Conservation (phyloP, 2,113 vertebrate genomes). For the Petrocephalus microphthalmus region DNA sequence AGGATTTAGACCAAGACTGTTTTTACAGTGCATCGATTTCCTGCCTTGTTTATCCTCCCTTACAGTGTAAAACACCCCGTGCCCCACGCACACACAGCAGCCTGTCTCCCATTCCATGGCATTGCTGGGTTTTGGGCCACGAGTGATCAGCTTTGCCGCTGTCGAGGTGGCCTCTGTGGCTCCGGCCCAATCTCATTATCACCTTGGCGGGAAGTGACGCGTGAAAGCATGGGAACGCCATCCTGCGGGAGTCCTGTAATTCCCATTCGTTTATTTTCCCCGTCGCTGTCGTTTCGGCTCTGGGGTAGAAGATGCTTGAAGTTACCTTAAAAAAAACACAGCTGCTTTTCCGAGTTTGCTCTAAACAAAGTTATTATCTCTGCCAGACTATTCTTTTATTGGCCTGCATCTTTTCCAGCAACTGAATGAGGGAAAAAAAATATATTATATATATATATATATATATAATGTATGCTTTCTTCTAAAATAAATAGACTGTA, state of each 20-base stretch:
- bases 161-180: neutral
- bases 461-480: neutral
- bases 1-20: neutral
- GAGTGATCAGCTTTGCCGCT: neutral
- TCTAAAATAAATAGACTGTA: neutral
- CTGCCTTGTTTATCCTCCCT: neutral
- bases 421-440: neutral
- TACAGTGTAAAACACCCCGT: constrained; percentile 17
- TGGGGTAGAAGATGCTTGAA: neutral
- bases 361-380: neutral
- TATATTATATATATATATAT: too few species aligned
- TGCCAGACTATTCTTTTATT: neutral
- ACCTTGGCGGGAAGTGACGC: neutral
- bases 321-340: neutral
- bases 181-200: neutral
- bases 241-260: neutral
- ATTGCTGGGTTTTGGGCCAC: constrained; percentile 3
- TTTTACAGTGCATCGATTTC: constrained; percentile 15
- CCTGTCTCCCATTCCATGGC: constrained; percentile 35
- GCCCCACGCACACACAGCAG: constrained; percentile 12
- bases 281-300: neutral
- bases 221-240: neutral
- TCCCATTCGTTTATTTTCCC: neutral
- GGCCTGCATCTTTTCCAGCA: neutral
- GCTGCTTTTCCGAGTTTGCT: neutral